Base-by-base conservation (phyloP, 2,888 invertebrate genomes). In the Anarsia innoxiella region DNA sequence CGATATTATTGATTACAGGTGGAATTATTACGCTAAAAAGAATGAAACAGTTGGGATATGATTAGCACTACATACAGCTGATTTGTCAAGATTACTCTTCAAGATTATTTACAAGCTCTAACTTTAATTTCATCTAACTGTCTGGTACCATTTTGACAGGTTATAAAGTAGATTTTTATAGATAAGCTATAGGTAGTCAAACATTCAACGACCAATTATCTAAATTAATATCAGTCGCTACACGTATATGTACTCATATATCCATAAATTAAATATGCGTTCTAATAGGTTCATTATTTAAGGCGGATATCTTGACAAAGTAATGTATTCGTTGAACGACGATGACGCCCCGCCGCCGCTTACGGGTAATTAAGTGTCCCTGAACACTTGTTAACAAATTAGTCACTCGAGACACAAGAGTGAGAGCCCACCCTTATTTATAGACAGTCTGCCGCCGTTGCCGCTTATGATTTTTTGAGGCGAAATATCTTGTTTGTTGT, bases 341-440 rank as follows among this genome's bases (percentile, higher is more conserved):
- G 65, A 64, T 70, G 79, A 75, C 76, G 63, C 75, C 79, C 75
- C 75, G 69, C 59, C 75, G 69, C 59, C 64, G 76, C 66, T 74
- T 60, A 53, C 57, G 49, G n/a, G 66, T 73, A 78, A 79, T 78
- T 74, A 78, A 71, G 65, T 70, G 66, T 68, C 68, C 64, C 66
- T 44, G 61, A 69, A 73, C 76, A 73, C 75, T 80, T 78, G 80
- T 78, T 77, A 76, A 77, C 76, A 63, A 78, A 84, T 82, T 77
- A 78, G 67, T 75, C 75, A 71, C 64, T 49, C 48, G 62, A 66
- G 64, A 74, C 59, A 13, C 16, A 10, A 13, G 8, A 23, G 25
- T 13, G 33, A n/a, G 12, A 12, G 14, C 33, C 44, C 43, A 43
- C 62, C 68, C 63, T 75, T 69, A 76, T 73, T 74, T 71, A 73